Conservation (phyloP, 2,888 invertebrate species). For the Apodemia duryi region DNA sequence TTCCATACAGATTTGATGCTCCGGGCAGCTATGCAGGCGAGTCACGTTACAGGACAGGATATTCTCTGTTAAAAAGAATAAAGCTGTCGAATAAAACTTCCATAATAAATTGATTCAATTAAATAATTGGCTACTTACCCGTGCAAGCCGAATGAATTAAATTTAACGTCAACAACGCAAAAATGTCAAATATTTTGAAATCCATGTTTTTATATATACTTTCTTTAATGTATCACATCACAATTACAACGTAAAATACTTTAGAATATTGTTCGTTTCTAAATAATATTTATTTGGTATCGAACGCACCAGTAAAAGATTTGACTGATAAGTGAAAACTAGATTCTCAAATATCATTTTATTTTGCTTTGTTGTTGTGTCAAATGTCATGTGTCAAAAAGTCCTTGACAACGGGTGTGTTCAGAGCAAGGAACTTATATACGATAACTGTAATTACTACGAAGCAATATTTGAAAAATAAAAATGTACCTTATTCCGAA, state of each 20-base stretch:
- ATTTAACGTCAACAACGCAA: constrained; percentile 54
- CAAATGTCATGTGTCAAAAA: constrained; percentile 16
- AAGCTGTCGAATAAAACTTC: constrained; percentile 52
- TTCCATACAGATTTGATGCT: constrained; percentile 53
- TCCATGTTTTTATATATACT: constrained; percentile 44
- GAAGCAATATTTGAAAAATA: no score
- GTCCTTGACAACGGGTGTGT: no score
- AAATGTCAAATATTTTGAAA: constrained; percentile 47
- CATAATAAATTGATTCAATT: constrained; percentile 73
- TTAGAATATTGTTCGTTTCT: constrained; percentile 38
- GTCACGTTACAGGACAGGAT: constrained; percentile 68
- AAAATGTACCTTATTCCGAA: no score
- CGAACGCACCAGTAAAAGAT: constrained; percentile 52
- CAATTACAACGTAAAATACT: constrained; percentile 42
- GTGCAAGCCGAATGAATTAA: constrained; percentile 51
- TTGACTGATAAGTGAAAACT: constrained; percentile 21
- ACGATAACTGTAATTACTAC: no score
- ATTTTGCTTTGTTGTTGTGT: constrained; percentile 14
- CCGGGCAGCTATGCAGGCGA: constrained; percentile 45
- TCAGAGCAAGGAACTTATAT: no score
- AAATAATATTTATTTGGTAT: constrained; percentile 39
- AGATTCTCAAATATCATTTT: constrained; percentile 33
- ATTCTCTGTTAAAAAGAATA: constrained; percentile 75
- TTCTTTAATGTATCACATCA: constrained; percentile 50
- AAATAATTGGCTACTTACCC: constrained; percentile 76